phyloP scores from a whole-genome alignment of 2,888 invertebrate species.

The Bombylius discolor region DNA sequence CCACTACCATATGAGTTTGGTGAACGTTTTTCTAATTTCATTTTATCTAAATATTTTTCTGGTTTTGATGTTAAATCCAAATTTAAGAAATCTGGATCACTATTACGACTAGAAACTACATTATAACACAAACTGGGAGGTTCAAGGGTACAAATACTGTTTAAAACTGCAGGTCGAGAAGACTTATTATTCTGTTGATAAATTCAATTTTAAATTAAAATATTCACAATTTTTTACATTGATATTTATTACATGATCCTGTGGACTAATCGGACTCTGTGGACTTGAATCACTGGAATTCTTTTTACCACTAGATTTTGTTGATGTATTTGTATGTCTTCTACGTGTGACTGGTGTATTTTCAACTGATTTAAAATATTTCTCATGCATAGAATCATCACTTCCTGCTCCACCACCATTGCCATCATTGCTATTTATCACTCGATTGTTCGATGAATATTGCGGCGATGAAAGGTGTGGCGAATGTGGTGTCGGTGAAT shows the following conservation, averaged over 20 bases:
- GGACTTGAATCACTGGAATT: slow-evolving; percentile 48
- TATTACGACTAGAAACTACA: slow-evolving; percentile 15
- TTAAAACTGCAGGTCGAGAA: slow-evolving; percentile 15
- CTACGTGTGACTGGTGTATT: slow-evolving; percentile 51
- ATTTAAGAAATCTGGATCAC: slow-evolving; percentile 17
- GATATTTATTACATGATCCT: slow-evolving; percentile 19
- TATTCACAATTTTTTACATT: background rate
- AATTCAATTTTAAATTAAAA: background rate
- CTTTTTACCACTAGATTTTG: slow-evolving; percentile 27
- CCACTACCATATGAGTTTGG: slow-evolving; percentile 1
- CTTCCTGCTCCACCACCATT: slow-evolving; percentile 45
- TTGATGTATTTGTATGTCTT: slow-evolving; percentile 29
- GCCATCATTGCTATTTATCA: slow-evolving; percentile 28
- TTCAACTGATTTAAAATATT: slow-evolving; percentile 60
- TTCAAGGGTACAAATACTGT: slow-evolving; percentile 12
- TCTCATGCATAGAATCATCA: slow-evolving; percentile 72
- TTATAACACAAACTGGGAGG: slow-evolving; percentile 13
- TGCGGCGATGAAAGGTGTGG: slow-evolving; percentile 3
- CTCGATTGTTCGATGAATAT: slow-evolving; percentile 3
- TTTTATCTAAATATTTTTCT: slow-evolving; percentile 18
- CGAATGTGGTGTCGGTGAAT: slow-evolving; percentile 21
- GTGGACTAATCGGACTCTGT: slow-evolving; percentile 48
- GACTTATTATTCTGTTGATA: slow-evolving; percentile 7
- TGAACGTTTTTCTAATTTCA: slow-evolving; percentile 15
- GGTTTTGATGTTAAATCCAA: slow-evolving; percentile 17